Evolutionary conservation across 1,140 invertebrate species (phyloP), one percentile per base, ranked within the genome.

Genomic region (Drosophila willistoni): DNA sequence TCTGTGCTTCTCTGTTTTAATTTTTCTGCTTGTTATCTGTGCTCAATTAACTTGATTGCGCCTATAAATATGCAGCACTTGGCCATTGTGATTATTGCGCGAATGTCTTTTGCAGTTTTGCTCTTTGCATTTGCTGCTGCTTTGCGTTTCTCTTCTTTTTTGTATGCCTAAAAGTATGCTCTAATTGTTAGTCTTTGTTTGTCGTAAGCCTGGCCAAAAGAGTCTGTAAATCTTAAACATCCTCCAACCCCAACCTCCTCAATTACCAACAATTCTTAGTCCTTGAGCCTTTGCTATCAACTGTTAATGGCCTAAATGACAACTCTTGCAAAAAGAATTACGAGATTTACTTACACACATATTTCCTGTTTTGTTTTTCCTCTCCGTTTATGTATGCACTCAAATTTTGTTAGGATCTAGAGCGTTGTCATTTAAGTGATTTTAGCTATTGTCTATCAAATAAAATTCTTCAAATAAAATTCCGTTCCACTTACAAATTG

Each of bases 21-120:
- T 36, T 36, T 51, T 14, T 47, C 17, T 39, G 41, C n/a, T 29
- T 62, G 57, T 34, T 65, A 66, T 61, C 62, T 72, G 68, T 81
- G 71, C 72, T 80, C 82, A 90, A 90, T 90, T 90, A 90, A 90
- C 77, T 83, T 87, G 87, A 90, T 90, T 90, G 87, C 80, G 87
- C 87, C 87, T 90, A 87, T 90, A 90, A 90, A 90, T 90, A 90
- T 90, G 87, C 87, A 72, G 83, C 79, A 74, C 73, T 90, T 81
- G 70, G 71, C 74, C 10, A 51, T 51, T 71, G 87, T 90, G 87
- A 90, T 90, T 86, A 90, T 90, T 79, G 72, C 82, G 68, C 73
- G 80, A 73, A 66, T 77, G 69, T 73, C 57, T 69, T 65, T 71
- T 70, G 64, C 54, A 56, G 57, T 12, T 61, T 64, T 51, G 17